Conservation (phyloP, 2,888 invertebrate species). For the Drosophila rellima region DNA sequence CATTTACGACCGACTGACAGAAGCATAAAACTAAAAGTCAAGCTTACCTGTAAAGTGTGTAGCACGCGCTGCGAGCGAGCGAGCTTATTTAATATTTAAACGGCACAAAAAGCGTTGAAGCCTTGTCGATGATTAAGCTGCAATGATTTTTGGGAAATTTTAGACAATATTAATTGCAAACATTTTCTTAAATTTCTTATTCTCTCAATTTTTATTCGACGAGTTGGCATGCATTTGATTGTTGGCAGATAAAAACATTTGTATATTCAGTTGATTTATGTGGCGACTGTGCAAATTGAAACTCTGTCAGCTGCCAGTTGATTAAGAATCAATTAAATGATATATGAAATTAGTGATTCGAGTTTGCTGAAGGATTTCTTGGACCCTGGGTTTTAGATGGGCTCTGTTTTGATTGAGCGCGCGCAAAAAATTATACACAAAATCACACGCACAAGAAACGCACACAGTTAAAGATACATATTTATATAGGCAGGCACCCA, state of each 20-base stretch:
- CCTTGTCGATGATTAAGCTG: slow-evolving; percentile 49
- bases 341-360: slow-evolving; percentile 6
- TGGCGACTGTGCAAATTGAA: slow-evolving; percentile 1
- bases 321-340: slow-evolving; percentile 18
- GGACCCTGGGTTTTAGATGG: slow-evolving; percentile 31
- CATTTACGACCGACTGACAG: background rate
- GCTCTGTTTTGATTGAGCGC: slow-evolving; percentile 78
- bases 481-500: slow-evolving; percentile 45
- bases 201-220: slow-evolving; percentile 26
- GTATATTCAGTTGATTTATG: slow-evolving; percentile 1
- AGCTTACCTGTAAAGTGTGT: slow-evolving; percentile 71
- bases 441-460: slow-evolving; percentile 56
- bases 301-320: slow-evolving; percentile 13
- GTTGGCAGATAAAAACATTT: background rate
- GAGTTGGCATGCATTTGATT: slow-evolving; percentile 15
- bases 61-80: slow-evolving; percentile 70
- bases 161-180: slow-evolving; percentile 30
- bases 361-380: slow-evolving; percentile 7
- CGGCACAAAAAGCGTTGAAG: slow-evolving; percentile 43
- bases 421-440: slow-evolving; percentile 81
- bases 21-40: slow-evolving; percentile 59
- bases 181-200: slow-evolving; percentile 8
- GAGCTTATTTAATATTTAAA: slow-evolving; percentile 66
- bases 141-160: slow-evolving; percentile 55
- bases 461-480: slow-evolving; percentile 35